Evolutionary conservation across 2,797 vertebrate genomes (phyloP).

Genomic region (Basileuterus tristriatus): DNA sequence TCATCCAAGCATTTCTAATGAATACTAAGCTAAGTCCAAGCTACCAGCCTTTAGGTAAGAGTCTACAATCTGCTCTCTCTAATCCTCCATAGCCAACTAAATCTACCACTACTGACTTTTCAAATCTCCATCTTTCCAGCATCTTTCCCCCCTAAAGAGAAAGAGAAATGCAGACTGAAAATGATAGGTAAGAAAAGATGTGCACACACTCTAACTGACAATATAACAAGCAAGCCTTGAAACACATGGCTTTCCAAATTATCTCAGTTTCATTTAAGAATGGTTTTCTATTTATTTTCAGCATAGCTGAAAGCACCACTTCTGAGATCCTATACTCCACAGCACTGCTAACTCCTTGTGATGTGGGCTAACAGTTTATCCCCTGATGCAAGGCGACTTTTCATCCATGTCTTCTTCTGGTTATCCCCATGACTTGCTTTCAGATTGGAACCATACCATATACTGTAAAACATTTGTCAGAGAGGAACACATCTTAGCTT

Average conservation of each 20-base stretch:
- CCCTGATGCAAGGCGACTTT: background rate
- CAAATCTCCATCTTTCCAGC: background rate
- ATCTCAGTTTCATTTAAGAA: conserved; percentile 17
- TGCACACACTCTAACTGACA: background rate
- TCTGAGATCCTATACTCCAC: background rate
- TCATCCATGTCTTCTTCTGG: background rate
- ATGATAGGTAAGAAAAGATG: background rate
- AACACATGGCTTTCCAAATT: background rate
- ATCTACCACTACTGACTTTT: background rate
- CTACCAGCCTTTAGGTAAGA: background rate
- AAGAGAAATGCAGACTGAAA: background rate
- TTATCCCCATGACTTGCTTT: background rate
- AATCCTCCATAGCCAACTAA: background rate
- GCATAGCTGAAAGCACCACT: background rate
- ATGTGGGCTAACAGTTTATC: background rate
- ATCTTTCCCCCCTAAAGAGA: background rate
- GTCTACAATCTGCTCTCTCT: background rate
- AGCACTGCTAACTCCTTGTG: background rate
- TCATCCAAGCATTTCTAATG: background rate
- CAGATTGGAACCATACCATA: conserved; percentile 19
- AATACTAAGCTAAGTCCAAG: background rate
- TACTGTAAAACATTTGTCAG: conserved; percentile 6
- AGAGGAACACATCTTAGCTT: background rate
- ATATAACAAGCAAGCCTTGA: background rate
- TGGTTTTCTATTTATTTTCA: background rate